These are phyloP conservation scores for Brachyptera putata DNA, from an alignment of 2,888 invertebrate genomes.

Conservation along the genomic window DNA sequence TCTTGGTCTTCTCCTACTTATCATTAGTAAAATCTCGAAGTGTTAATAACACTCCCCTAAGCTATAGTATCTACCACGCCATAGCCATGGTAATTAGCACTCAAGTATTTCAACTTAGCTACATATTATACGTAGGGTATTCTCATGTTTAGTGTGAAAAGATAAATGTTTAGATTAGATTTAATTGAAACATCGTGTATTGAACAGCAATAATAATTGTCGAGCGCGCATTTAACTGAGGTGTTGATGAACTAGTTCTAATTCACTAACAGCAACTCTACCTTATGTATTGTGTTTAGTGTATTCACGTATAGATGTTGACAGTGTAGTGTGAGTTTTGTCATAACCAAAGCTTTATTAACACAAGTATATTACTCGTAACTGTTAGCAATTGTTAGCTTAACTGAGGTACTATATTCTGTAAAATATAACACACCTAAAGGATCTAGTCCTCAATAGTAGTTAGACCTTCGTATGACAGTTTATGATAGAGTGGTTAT, in stretches of 20 bases:
- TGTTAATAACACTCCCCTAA: neutral
- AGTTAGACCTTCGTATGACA: neutral
- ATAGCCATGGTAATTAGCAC: neutral
- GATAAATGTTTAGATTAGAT: slow-evolving; percentile 1
- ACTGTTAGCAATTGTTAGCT: slow-evolving; percentile 1
- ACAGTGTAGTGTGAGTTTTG: neutral
- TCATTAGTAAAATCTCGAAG: slow-evolving; percentile 4
- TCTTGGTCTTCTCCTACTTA: too few species aligned
- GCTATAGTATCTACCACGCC: neutral
- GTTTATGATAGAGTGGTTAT: neutral
- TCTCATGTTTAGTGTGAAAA: neutral
- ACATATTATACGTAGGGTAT: neutral
- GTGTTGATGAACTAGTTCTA: neutral
- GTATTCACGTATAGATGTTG: neutral
- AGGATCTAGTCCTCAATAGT: neutral
- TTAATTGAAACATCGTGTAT: slow-evolving; percentile 23
- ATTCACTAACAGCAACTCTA: slow-evolving; percentile 12
- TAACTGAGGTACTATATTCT: neutral
- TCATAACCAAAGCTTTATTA: neutral
- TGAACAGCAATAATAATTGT: slow-evolving; percentile 26
- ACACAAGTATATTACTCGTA: neutral
- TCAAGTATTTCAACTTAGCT: slow-evolving; percentile 5
- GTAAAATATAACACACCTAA: neutral
- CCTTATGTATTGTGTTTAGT: slow-evolving; percentile 16
- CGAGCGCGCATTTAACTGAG: slow-evolving; percentile 6